These are phyloP conservation scores for Listrodromus nycthemerus DNA, from an alignment of 2,888 invertebrate genomes.

Conservation along the genomic window DNA sequence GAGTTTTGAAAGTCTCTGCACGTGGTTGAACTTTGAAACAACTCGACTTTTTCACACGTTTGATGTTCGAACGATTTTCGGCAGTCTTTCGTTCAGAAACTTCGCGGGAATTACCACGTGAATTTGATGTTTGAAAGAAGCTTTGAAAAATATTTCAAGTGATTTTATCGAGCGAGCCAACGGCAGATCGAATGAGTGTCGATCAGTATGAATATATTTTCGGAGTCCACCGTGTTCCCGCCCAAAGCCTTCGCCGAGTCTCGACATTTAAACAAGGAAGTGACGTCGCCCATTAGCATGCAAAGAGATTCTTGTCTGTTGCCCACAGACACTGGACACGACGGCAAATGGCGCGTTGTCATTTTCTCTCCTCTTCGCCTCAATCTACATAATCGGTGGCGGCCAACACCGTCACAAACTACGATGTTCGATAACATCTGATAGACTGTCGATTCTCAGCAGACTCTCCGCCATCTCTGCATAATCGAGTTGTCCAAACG, in stretches of 20 bases:
- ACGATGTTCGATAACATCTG: conserved; percentile 51
- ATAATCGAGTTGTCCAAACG: conserved; percentile 45
- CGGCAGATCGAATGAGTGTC: neutral
- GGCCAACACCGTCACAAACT: conserved; percentile 46
- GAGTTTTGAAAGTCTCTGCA: too few species aligned
- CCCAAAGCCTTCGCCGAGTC: conserved; percentile 59
- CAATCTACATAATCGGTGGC: conserved; percentile 68
- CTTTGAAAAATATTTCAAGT: neutral
- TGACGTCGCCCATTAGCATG: conserved; percentile 82
- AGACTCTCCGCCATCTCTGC: conserved; percentile 20
- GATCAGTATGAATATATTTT: conserved; percentile 22
- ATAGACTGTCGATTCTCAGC: conserved; percentile 61
- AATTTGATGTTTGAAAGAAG: too few species aligned
- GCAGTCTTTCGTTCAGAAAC: neutral
- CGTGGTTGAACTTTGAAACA: too few species aligned
- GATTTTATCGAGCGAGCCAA: neutral
- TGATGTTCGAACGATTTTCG: neutral
- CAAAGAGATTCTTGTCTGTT: conserved; percentile 80
- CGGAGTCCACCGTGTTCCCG: neutral
- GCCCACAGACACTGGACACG: conserved; percentile 63
- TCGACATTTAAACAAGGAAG: conserved; percentile 76
- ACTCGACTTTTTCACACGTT: neutral
- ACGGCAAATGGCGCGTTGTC: conserved; percentile 58
- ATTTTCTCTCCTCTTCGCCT: conserved; percentile 75
- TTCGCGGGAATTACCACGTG: too few species aligned